Percentiles rank a stretch among this genome's conserved stretches.
These are phyloP conservation scores for Pseudorasbora parva DNA, from an alignment of 2,113 vertebrate species.

Conservation along the genomic window DNA sequence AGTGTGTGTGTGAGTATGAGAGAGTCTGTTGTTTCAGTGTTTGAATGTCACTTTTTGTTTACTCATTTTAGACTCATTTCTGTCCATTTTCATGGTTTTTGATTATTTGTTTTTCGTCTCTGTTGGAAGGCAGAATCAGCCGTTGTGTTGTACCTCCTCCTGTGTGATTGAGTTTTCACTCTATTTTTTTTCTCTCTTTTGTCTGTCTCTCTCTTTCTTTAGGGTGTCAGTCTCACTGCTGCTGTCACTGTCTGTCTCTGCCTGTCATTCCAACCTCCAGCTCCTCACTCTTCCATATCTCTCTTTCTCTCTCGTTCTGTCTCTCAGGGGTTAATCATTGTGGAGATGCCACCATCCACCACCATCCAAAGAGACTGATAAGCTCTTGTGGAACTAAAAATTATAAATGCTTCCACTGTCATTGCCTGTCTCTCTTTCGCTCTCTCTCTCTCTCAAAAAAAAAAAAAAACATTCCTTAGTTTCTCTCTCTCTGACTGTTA, in stretches of 20 bases:
- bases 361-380: slow-evolving; percentile 22
- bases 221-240: slow-evolving; percentile 51
- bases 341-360: slow-evolving; percentile 22
- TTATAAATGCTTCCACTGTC: not conserved
- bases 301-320: not conserved
- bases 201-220: slow-evolving; percentile 62
- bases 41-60: slow-evolving; percentile 32
- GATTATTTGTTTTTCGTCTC: slow-evolving; percentile 62
- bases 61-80: slow-evolving; percentile 13
- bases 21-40: not conserved
- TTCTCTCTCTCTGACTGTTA: no score
- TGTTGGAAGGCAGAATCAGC: slow-evolving; percentile 67
- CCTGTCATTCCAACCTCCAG: slow-evolving; percentile 16
- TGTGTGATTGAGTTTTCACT: slow-evolving; percentile 66
- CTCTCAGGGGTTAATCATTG: not conserved
- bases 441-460: no score
- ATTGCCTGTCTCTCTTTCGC: not conserved
- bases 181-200: slow-evolving; percentile 58
- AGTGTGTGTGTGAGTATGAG: not conserved
- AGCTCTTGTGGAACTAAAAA: slow-evolving; percentile 3
- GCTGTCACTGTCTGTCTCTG: slow-evolving; percentile 46
- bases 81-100: slow-evolving; percentile 40
- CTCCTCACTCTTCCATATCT: slow-evolving; percentile 7
- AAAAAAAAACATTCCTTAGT: not conserved
- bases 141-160: slow-evolving; percentile 62